Base-by-base conservation (phyloP, 35 echinoderm and acorn worm species). In the Stichopus chloronotus region DNA sequence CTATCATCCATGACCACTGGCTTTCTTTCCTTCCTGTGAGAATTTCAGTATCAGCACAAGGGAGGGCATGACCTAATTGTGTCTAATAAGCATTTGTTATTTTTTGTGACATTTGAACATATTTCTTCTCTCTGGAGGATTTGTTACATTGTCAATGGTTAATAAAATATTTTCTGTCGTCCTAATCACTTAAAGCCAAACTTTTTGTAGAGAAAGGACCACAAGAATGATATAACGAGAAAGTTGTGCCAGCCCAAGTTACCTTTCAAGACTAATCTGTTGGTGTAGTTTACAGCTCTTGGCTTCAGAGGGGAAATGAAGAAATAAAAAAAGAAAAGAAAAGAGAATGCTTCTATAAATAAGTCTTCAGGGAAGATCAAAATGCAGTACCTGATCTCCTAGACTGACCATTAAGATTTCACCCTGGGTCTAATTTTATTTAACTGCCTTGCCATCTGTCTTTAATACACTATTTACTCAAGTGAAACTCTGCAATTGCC, bases 301-400 rank as follows among this genome's bases (percentile, higher is more conserved):
- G 11, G 61, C 61, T 65, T 65, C 11, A 65, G 19, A 65, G 9
- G 30, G 30, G 30, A 43, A 3, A 43, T 43, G 30, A 43, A 43
- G 30, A 43, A 43, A 43, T 3, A 10, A 65, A 8, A 63, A 63
- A 65, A 65, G 9, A 14, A 65, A 65, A 65, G 61, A 65, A 65
- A 65, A 65, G 19, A 5, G 61, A 14, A 11, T 14, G 61, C 8
- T 14, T 11, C 9, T 65, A 65, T 54, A 8, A 83, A 83, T 17
- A 83, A 52, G 80, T 83, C 80, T 83, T 83, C 80, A 83, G 80
- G 80, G 80, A 55, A 56, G 80, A 83, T 83, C 52, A 83, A 83
- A 55, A 55, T 83, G 19, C 61, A 65, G 52, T 83, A 83, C 43
- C 19, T 20, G 80, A 83, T 83, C 80, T 9, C 43, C 80, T n/a